Conservation (phyloP, 2,113 vertebrate genomes). For the Falco punctatus region DNA sequence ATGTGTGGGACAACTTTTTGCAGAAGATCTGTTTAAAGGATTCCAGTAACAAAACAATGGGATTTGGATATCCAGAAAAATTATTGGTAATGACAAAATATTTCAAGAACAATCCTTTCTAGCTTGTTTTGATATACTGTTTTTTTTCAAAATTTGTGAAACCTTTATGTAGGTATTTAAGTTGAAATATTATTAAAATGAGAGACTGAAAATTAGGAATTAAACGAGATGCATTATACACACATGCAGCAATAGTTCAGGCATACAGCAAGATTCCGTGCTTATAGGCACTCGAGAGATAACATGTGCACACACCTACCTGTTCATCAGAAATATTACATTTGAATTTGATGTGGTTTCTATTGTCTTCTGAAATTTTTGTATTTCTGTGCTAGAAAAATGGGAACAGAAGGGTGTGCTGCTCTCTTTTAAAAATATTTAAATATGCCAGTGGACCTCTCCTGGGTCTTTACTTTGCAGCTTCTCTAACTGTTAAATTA, state of each 20-base stretch:
- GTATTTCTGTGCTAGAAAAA: neutral
- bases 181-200: neutral
- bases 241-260: neutral
- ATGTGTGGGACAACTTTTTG: neutral
- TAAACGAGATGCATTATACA: neutral
- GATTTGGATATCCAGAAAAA: neutral
- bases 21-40: neutral
- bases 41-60: neutral
- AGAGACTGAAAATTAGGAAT: conserved; percentile 1
- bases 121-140: neutral
- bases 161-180: neutral
- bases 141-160: neutral
- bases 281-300: neutral
- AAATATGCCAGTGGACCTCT: neutral
- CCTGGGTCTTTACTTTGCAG: neutral
- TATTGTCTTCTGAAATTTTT: neutral
- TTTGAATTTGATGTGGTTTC: neutral
- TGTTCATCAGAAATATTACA: neutral
- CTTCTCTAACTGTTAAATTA: conserved; percentile 14
- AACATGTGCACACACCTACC: neutral
- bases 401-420: neutral
- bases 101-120: neutral
- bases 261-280: neutral
- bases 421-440: neutral
- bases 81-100: neutral